Conservation (phyloP, 1,140 invertebrate species). For the Anadara kagoshimensis region DNA sequence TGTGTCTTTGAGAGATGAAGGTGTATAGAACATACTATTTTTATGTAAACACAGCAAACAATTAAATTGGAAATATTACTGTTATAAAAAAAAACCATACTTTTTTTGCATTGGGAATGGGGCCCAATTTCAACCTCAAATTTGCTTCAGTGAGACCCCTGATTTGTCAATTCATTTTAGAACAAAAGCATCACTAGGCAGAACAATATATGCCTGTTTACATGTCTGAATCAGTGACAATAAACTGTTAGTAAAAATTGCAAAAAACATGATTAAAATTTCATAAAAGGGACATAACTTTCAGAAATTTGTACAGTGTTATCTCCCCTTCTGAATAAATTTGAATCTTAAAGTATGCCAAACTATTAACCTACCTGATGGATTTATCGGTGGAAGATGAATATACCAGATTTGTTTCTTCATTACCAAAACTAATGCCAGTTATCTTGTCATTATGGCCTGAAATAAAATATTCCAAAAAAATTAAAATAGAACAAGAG, state of each 20-base stretch:
- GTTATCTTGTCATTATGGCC: constrained; percentile 49
- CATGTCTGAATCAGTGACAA: neutral
- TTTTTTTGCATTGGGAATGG: no score
- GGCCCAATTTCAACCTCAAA: no score
- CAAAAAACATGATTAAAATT: neutral
- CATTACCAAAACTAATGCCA: constrained; percentile 78
- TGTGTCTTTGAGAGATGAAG: no score
- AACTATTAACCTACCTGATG: constrained; percentile 39
- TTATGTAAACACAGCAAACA: no score
- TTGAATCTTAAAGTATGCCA: neutral
- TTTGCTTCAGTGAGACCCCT: no score
- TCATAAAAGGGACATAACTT: neutral
- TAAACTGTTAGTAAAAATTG: neutral
- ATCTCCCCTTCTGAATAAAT: neutral
- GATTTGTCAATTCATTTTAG: no score
- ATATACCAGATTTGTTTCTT: constrained; percentile 77
- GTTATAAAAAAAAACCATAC: no score
- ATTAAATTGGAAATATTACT: no score
- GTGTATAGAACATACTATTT: no score
- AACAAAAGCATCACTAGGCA: no score
- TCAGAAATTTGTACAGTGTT: neutral
- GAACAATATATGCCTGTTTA: neutral
- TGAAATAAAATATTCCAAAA: constrained; percentile 16
- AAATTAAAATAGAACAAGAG: no score
- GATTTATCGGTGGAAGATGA: constrained; percentile 75